Percentiles rank a stretch among this genome's conserved stretches.
These are phyloP conservation scores for Pristionchus arcanus DNA, from an alignment of 2,888 invertebrate genomes.

Conservation along the genomic window DNA sequence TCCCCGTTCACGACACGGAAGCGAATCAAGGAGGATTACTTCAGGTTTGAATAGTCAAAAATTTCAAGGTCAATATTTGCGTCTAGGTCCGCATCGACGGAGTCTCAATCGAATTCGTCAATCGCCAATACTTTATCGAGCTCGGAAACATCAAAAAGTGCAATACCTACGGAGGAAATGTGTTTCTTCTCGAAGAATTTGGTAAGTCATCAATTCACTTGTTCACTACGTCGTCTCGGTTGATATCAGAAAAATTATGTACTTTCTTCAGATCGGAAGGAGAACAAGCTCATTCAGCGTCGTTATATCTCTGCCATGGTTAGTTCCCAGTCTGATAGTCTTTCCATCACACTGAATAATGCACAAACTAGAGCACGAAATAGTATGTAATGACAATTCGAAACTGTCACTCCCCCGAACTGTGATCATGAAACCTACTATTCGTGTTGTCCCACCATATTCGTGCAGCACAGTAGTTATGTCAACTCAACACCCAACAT, in stretches of 20 bases:
- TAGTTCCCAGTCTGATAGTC: conserved; percentile 81
- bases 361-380: not conserved
- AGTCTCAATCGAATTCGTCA: conserved; percentile 97
- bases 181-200: conserved; percentile 99
- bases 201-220: conserved; percentile 87
- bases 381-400: conserved; percentile 85
- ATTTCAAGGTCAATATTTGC: too few species aligned
- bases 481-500: too few species aligned
- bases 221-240: not conserved
- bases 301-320: conserved; percentile 99
- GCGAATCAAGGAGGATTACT: conserved; percentile 97
- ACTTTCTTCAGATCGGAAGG: conserved; percentile 92
- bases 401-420: conserved; percentile 82
- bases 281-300: conserved; percentile 94
- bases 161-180: conserved; percentile 98
- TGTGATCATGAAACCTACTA: conserved; percentile 87
- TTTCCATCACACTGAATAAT: not conserved
- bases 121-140: conserved; percentile 99
- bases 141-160: conserved; percentile 99
- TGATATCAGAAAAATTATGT: not conserved
- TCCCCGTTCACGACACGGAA: conserved; percentile 97
- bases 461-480: not conserved
- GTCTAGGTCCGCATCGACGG: conserved; percentile 96
- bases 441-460: conserved; percentile 79
- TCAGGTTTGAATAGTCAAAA: conserved; percentile 59